These are phyloP conservation scores for Bellardia bayeri DNA, from an alignment of 2,888 invertebrate species.

Conservation along the genomic window DNA sequence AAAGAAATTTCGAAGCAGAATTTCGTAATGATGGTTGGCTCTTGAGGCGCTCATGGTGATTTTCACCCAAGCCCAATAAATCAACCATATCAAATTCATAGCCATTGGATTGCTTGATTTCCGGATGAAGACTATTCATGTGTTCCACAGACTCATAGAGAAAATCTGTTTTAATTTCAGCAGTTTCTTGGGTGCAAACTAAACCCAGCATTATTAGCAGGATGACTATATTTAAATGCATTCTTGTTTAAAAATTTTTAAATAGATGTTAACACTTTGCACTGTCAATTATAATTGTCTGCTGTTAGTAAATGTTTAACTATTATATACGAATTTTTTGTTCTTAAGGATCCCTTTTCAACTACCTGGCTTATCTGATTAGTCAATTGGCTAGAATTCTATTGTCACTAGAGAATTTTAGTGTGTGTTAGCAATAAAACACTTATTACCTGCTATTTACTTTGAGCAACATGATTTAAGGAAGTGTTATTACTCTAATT, in stretches of 20 bases:
- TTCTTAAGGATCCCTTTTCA: background rate
- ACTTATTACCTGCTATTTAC: background rate
- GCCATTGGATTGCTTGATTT: constrained; percentile 33
- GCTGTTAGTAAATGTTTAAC: background rate
- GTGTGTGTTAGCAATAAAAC: background rate
- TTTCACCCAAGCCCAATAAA: constrained; percentile 91
- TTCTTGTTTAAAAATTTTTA: background rate
- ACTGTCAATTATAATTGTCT: constrained; percentile 10
- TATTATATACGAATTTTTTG: constrained; percentile 20
- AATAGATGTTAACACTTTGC: constrained; percentile 24
- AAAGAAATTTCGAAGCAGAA: constrained; percentile 90
- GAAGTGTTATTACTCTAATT: background rate
- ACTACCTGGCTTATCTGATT: constrained; percentile 45
- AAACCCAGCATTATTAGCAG: background rate
- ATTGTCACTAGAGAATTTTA: background rate
- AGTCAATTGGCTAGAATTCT: background rate
- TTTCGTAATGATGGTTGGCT: constrained; percentile 84
- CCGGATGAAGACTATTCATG: background rate
- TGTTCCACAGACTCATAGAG: constrained; percentile 29
- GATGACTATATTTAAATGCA: background rate
- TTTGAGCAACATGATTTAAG: background rate
- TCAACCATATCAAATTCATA: constrained; percentile 88
- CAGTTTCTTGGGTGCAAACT: background rate
- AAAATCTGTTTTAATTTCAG: constrained; percentile 15
- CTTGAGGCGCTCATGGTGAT: constrained; percentile 87